Percentiles rank a stretch among this genome's conserved stretches.
Evolutionary conservation across 2,113 vertebrate genomes (phyloP).

Genomic region (Varanus salvator): DNA sequence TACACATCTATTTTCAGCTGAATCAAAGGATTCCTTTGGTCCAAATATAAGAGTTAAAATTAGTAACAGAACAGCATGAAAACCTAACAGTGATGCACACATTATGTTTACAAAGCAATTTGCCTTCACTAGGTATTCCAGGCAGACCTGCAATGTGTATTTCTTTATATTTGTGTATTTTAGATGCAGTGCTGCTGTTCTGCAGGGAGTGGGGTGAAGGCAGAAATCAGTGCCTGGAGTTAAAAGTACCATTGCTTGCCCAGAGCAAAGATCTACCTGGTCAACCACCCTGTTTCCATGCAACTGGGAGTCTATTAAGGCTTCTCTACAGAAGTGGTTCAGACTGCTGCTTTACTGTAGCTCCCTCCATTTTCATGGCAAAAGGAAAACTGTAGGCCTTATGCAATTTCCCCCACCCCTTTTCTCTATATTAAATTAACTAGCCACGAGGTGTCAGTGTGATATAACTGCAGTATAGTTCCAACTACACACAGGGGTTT

Average conservation of each 20-base stretch:
- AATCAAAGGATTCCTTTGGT: conserved; percentile 38
- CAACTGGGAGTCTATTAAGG: too few relatives aligned
- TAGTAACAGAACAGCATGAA: conserved; percentile 28
- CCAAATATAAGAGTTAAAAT: conserved; percentile 1
- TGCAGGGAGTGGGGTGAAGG: not conserved
- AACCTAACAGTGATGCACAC: not conserved
- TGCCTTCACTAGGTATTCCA: conserved; percentile 1
- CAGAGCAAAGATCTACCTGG: not conserved
- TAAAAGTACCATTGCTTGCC: not conserved
- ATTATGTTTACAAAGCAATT: not conserved
- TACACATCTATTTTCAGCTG: conserved; percentile 37
- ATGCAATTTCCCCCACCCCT: too few relatives aligned
- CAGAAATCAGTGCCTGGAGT: not conserved
- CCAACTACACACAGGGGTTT: too few relatives aligned
- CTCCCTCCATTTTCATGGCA: too few relatives aligned
- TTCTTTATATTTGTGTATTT: not conserved
- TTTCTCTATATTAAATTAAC: too few relatives aligned
- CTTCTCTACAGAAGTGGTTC: too few relatives aligned
- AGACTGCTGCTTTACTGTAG: too few relatives aligned
- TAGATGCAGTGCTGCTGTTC: conserved; percentile 9
- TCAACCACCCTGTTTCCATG: not conserved
- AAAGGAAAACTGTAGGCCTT: too few relatives aligned
- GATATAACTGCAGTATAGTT: too few relatives aligned
- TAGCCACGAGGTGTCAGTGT: too few relatives aligned
- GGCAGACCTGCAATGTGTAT: not conserved